Evolutionary conservation across 2,113 vertebrate species (phyloP).

Genomic region (Oryzias melastigma): DNA sequence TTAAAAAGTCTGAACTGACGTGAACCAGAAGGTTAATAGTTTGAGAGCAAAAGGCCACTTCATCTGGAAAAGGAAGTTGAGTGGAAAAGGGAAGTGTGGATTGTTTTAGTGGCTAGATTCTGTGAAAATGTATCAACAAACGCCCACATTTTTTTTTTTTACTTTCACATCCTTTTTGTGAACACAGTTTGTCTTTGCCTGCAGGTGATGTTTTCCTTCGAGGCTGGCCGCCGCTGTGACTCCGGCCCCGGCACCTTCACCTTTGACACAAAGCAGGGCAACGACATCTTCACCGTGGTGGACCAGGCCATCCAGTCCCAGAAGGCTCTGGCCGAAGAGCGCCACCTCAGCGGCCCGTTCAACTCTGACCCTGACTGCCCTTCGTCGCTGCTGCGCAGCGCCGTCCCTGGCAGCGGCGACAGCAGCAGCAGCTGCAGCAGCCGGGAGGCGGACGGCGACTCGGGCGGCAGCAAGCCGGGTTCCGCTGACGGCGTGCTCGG

Average conservation of each 20-base stretch:
- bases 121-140: too few relatives aligned
- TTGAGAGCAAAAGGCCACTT: too few relatives aligned
- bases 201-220: constrained; percentile 98
- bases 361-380: constrained; percentile 69
- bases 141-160: not conserved
- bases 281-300: constrained; percentile 92
- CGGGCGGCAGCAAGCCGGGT: constrained; percentile 77
- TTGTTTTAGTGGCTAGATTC: not conserved
- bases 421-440: constrained; percentile 60
- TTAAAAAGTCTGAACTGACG: too few relatives aligned
- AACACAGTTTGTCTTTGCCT: not conserved
- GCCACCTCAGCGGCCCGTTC: constrained; percentile 69
- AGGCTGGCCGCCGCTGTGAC: constrained; percentile 92
- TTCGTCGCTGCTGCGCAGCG: constrained; percentile 57
- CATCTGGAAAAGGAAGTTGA: constrained; percentile 4
- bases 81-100: constrained; percentile 21
- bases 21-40: too few relatives aligned
- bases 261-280: constrained; percentile 95
- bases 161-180: not conserved
- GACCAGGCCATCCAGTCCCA: constrained; percentile 89
- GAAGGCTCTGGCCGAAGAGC: constrained; percentile 83
- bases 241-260: constrained; percentile 96
- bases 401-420: constrained; percentile 48
- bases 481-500: constrained; percentile 73
- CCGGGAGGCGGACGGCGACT: constrained; percentile 74